Conservation (phyloP, 2,797 vertebrate genomes). For the Malurus splendens region DNA sequence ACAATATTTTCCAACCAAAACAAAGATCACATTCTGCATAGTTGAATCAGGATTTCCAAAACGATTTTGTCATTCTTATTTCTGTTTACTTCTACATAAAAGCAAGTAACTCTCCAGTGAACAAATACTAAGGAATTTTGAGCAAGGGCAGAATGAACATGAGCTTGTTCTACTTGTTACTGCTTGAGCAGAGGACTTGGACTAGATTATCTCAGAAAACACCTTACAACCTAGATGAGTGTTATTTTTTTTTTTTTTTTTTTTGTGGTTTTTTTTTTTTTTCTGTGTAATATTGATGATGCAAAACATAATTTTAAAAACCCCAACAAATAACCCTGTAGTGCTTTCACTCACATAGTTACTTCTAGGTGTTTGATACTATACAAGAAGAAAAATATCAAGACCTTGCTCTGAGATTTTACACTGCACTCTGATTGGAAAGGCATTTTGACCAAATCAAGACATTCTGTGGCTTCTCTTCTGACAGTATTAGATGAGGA, state of each 20-base stretch:
- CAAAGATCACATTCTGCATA: background rate
- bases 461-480: background rate
- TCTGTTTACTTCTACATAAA: background rate
- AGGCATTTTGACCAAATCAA: background rate
- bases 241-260: no score
- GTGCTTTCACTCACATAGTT: background rate
- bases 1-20: background rate
- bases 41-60: background rate
- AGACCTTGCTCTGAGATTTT: background rate
- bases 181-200: background rate
- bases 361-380: background rate
- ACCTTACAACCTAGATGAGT: background rate
- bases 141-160: background rate
- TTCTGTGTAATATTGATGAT: background rate
- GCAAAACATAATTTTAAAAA: accelerated
- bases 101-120: background rate
- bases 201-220: background rate
- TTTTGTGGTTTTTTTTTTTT: no score
- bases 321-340: background rate
- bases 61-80: background rate
- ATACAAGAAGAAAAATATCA: background rate
- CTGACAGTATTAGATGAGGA: background rate
- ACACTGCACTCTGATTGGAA: background rate
- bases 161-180: background rate
- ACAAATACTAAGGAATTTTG: background rate